Base-by-base conservation (phyloP, 2,113 vertebrate genomes). In the Leuciscus idus region DNA sequence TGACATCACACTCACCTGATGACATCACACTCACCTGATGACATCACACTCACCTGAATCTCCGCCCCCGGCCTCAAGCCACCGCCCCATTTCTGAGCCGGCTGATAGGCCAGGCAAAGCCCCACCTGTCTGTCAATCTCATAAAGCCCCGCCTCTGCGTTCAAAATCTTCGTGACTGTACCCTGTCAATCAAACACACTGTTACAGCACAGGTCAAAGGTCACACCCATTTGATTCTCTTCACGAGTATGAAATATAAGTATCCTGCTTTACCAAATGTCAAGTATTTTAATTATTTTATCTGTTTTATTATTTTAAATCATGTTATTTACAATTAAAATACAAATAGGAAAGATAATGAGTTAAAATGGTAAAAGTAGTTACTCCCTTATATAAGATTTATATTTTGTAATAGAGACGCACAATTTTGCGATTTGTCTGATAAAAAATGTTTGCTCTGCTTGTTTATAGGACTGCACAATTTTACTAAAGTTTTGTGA, bases 81-180 rank as follows among this genome's bases (percentile, higher is more conserved):
- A 10, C 90, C 84, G 21, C 92, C 92, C 90, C 89, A 90, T 81
- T 92, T 94, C 83, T 84, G 89, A 23, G 90, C 1, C 15, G 96
- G 97, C 91, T 95, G 96, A 92, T 96, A 97, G 92, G 96, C 96
- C 87, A 97, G 90, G 81, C 97, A 97, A 76, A 98, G 93, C 36
- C 95, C 92, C 52, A 97, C 92, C 89, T 92, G 93, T 73, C 93
- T 84, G 86, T 98, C 97, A 82, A 98, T 91, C 90, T 97, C 90
- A 81, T 96, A 97, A 0, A 98, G 94, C 61, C 96, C 96, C 83
- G 95, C 96, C 89, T 94, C 94, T 66, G 91, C 89, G 4, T 94
- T 95, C 73, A 96, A 90, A 77, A 98, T 92, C 83, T 92, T 87
- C 0, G 96, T 97, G 85, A 98, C 83, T 0, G 89, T 91, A 59